phyloP scores from a whole-genome alignment of 1,140 invertebrate species.

The Drosophila punjabiensis region DNA sequence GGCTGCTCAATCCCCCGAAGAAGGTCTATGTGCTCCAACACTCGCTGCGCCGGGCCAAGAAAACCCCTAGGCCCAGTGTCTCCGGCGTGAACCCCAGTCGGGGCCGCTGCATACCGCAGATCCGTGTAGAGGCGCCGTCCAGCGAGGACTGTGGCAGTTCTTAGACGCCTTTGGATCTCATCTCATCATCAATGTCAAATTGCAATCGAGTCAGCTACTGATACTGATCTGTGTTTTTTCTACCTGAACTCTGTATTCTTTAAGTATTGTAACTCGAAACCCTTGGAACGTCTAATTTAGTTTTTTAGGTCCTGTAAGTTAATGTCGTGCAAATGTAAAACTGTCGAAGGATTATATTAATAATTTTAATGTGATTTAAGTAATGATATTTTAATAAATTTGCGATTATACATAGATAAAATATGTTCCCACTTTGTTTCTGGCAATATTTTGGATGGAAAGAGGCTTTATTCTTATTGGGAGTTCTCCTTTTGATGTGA shows the following conservation, averaged over 20 bases:
- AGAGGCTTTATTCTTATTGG: not conserved
- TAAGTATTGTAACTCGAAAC: not conserved
- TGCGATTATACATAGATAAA: not conserved
- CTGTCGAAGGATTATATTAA: not conserved
- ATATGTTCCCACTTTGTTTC: not conserved
- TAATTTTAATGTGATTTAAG: not conserved
- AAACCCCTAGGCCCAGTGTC: not conserved
- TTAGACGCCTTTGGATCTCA: not conserved
- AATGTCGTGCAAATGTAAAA: not conserved
- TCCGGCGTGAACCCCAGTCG: not conserved
- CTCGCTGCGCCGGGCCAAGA: not conserved
- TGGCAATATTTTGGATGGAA: not conserved
- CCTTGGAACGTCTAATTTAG: not conserved
- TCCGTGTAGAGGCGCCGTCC: slow-evolving; percentile 15
- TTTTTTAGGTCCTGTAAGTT: not conserved
- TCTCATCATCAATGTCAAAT: not conserved
- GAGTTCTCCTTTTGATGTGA: not conserved
- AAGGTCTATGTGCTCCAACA: slow-evolving; percentile 24
- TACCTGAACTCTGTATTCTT: not conserved
- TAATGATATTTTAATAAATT: not conserved
- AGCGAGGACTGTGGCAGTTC: slow-evolving; percentile 20
- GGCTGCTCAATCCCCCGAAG: slow-evolving; percentile 6
- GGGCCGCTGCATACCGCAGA: slow-evolving; percentile 2
- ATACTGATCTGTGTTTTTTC: slow-evolving; percentile 28
- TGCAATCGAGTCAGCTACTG: slow-evolving; percentile 13